These are phyloP conservation scores for Mystacornis crossleyi DNA, from an alignment of 2,113 vertebrate species.

Conservation along the genomic window DNA sequence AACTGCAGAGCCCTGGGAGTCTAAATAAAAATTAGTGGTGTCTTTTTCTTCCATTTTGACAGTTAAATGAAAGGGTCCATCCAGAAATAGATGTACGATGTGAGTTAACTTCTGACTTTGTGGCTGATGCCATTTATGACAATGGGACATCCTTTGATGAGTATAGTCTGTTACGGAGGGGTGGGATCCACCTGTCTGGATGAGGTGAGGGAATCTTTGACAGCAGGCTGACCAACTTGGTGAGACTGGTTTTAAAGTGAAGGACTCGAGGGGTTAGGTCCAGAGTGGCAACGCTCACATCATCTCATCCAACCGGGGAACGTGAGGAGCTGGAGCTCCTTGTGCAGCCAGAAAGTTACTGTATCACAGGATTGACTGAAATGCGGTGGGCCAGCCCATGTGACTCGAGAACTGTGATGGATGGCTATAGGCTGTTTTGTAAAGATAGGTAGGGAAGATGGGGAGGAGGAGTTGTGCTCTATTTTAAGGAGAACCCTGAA, in stretches of 20 bases:
- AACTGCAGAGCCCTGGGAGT: background rate
- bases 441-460: background rate
- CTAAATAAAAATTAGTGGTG: background rate
- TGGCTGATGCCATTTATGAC: background rate
- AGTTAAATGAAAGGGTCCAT: background rate
- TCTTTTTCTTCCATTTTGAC: background rate
- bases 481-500: background rate
- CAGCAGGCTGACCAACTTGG: background rate
- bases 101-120: background rate
- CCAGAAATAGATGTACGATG: background rate
- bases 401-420: background rate
- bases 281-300: background rate
- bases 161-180: background rate
- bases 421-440: background rate
- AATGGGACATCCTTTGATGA: background rate
- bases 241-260: background rate
- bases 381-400: accelerated
- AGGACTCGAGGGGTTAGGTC: background rate
- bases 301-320: background rate
- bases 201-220: background rate
- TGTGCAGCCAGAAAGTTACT: background rate
- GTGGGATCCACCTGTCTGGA: background rate
- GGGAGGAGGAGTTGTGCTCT: background rate
- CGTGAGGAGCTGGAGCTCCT: background rate
- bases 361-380: background rate